phyloP scores from a whole-genome alignment of 1,140 invertebrate genomes.

The Meloidogyne chitwoodi region DNA sequence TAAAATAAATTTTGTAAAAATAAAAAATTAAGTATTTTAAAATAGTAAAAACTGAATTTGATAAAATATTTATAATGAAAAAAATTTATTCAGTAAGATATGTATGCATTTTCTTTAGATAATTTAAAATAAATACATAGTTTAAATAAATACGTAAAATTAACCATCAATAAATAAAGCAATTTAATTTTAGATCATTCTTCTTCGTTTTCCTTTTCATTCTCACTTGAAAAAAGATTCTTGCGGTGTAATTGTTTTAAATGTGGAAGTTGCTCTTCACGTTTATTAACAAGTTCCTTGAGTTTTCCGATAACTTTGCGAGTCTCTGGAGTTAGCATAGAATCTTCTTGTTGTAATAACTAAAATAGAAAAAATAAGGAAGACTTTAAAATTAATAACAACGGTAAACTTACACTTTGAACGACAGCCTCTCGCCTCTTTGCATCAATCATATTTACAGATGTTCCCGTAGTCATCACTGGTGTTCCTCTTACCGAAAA shows the following conservation, averaged over 20 bases:
- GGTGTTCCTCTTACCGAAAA: constrained; percentile 10
- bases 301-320: background rate
- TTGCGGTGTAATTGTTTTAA: background rate
- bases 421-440: background rate
- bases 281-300: background rate
- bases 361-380: background rate
- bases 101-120: too few relatives aligned
- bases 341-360: constrained; percentile 13
- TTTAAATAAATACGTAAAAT: background rate
- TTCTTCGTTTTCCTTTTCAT: background rate
- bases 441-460: background rate
- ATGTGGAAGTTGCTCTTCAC: background rate
- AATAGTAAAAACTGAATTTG: too few relatives aligned
- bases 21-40: too few relatives aligned
- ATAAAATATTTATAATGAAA: too few relatives aligned
- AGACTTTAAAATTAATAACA: too few relatives aligned
- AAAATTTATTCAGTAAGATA: too few relatives aligned
- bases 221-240: background rate
- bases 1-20: too few relatives aligned
- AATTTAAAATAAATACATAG: too few relatives aligned
- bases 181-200: background rate
- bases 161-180: background rate
- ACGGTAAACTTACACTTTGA: background rate
- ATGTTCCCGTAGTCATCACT: background rate
- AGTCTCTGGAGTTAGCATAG: background rate